Evolutionary conservation across 2,797 vertebrate genomes (phyloP).

Genomic region (Spea hammondii): DNA sequence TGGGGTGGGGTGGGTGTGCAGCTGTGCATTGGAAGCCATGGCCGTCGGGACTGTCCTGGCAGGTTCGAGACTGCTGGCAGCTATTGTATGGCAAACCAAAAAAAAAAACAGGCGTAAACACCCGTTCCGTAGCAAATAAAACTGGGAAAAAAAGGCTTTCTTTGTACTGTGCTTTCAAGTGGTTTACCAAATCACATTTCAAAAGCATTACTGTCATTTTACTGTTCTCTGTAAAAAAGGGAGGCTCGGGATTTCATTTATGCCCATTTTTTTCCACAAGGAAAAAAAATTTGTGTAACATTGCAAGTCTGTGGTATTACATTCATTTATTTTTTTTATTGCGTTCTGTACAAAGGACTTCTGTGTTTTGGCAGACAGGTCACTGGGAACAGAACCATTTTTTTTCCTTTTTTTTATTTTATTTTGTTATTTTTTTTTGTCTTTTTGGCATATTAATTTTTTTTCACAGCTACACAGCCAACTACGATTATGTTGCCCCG

Average conservation of each 20-base stretch:
- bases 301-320: neutral
- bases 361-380: conserved; percentile 39
- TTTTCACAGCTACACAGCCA: conserved; percentile 37
- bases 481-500: conserved; percentile 23
- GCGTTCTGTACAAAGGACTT: conserved; percentile 28
- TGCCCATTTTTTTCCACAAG: conserved; percentile 15
- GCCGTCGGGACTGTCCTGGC: too few relatives aligned
- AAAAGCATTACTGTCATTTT: neutral
- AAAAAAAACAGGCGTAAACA: neutral
- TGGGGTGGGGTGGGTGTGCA: too few relatives aligned
- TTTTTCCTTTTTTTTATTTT: conserved; percentile 36
- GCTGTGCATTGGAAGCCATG: too few relatives aligned
- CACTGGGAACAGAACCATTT: conserved; percentile 33
- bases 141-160: neutral
- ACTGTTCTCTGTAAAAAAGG: neutral
- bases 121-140: neutral
- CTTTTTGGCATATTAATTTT: conserved; percentile 14
- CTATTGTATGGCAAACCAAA: too few relatives aligned
- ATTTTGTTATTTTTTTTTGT: conserved; percentile 38
- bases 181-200: neutral
- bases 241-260: neutral
- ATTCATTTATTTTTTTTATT: conserved; percentile 17
- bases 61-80: too few relatives aligned
- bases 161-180: neutral
- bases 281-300: conserved; percentile 1